A percentile compares a stretch with the other conserved stretches of the same genome.
phyloP scores from a whole-genome alignment of 1,140 invertebrate genomes.

The Gonioctena quinquepunctata region DNA sequence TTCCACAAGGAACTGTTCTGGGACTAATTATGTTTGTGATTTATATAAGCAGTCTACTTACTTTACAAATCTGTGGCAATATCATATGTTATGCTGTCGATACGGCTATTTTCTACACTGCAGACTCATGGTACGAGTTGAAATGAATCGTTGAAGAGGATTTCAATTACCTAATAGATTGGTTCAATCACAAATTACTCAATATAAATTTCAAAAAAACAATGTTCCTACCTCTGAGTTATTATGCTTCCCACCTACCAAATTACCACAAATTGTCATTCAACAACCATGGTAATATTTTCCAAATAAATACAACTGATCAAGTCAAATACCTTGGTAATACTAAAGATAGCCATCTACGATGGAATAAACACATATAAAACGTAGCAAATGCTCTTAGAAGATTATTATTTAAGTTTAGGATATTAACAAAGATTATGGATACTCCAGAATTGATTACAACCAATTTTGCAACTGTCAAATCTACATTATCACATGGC shows the following conservation, averaged over 20 bases:
- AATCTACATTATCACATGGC: too few species aligned
- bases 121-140: background rate
- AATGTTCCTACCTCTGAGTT: background rate
- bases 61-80: background rate
- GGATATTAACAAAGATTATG: too few species aligned
- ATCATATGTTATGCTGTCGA: background rate
- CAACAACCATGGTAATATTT: background rate
- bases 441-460: too few species aligned
- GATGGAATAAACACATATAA: too few species aligned
- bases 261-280: background rate
- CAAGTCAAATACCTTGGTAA: slow-evolving; percentile 1
- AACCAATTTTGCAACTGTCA: too few species aligned
- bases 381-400: too few species aligned
- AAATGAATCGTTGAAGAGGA: background rate
- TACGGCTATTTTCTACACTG: background rate
- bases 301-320: background rate
- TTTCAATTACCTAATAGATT: background rate
- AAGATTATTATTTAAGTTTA: too few species aligned
- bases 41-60: background rate
- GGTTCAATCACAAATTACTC: background rate
- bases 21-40: background rate
- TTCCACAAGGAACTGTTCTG: background rate
- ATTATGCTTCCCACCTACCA: background rate
- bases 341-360: background rate
- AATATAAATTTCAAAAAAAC: background rate